Evolutionary conservation across 1,140 invertebrate genomes (phyloP).

Genomic region (Drosophila varians): DNA sequence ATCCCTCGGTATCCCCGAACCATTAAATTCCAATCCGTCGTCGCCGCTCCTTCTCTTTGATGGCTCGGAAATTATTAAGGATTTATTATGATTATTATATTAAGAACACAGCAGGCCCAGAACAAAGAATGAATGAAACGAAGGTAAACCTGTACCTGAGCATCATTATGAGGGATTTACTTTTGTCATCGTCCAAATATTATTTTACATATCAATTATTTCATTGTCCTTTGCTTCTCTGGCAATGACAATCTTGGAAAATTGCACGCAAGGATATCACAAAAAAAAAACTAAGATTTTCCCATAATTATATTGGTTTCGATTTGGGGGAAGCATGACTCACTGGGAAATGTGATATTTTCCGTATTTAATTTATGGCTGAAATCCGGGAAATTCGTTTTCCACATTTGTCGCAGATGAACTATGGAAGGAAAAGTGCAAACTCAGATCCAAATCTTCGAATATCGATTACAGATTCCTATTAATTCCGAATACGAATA

Average conservation of each 20-base stretch:
- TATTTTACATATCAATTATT: constrained; percentile 83
- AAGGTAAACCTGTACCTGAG: constrained; percentile 24
- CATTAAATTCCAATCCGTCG: constrained; percentile 78
- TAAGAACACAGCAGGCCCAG: constrained; percentile 52
- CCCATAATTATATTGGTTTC: constrained; percentile 41
- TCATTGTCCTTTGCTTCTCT: constrained; percentile 49
- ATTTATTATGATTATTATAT: constrained; percentile 84
- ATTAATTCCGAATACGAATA: constrained; percentile 27
- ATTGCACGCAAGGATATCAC: constrained; percentile 42
- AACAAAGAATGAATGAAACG: constrained; percentile 33
- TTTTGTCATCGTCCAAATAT: constrained; percentile 57
- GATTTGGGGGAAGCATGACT: constrained; percentile 8
- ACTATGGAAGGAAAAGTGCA: constrained; percentile 7
- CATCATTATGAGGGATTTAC: constrained; percentile 64
- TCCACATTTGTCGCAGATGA: constrained; percentile 22
- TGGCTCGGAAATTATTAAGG: constrained; percentile 79
- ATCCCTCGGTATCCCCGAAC: constrained; percentile 27
- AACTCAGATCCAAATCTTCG: constrained; percentile 11
- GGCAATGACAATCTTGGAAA: constrained; percentile 52
- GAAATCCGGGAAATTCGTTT: constrained; percentile 52
- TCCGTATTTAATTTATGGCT: constrained; percentile 37
- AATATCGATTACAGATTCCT: constrained; percentile 47
- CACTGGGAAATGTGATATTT: constrained; percentile 59
- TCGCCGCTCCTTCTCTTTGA: constrained; percentile 78
- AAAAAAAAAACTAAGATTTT: constrained; percentile 37